A percentile compares a stretch with the other conserved stretches of the same genome.
These are phyloP conservation scores for Spodoptera littoralis DNA, from an alignment of 2,888 invertebrate genomes.

Conservation along the genomic window DNA sequence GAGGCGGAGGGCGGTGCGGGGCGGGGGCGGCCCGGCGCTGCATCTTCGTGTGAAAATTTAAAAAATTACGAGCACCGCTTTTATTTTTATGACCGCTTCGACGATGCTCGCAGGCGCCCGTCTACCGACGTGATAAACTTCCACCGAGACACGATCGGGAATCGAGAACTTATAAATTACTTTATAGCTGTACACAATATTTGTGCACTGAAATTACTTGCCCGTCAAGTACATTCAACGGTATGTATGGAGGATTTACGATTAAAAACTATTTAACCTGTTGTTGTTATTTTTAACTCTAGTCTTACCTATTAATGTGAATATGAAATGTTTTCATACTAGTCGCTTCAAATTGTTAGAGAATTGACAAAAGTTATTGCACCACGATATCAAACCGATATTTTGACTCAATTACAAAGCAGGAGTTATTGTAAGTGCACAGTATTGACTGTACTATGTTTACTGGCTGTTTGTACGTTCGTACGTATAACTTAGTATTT, in stretches of 20 bases:
- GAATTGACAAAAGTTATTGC: too few species aligned
- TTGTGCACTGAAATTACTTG: conserved; percentile 35
- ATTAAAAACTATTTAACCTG: conserved; percentile 5
- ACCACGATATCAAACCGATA: too few species aligned
- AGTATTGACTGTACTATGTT: neutral
- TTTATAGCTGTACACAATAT: conserved; percentile 43
- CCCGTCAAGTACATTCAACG: conserved; percentile 2
- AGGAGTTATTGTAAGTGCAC: too few species aligned
- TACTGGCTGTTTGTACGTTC: conserved; percentile 2
- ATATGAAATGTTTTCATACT: too few species aligned
- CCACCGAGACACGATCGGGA: conserved; percentile 61
- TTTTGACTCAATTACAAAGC: too few species aligned
- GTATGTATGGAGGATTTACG: neutral
- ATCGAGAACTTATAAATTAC: conserved; percentile 64
- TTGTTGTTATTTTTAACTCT: neutral
- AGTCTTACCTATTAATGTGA: too few species aligned
- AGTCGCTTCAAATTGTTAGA: too few species aligned
- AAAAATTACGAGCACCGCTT: conserved; percentile 74
- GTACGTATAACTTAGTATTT: conserved; percentile 4
- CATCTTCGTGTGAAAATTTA: conserved; percentile 79
- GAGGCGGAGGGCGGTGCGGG: conserved; percentile 68
- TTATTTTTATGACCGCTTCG: conserved; percentile 73
- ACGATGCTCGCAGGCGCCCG: conserved; percentile 63
- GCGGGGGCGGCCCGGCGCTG: conserved; percentile 65
- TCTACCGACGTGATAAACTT: conserved; percentile 60